Conservation (phyloP, 1,140 invertebrate genomes). For the Platyscapa corneri region DNA sequence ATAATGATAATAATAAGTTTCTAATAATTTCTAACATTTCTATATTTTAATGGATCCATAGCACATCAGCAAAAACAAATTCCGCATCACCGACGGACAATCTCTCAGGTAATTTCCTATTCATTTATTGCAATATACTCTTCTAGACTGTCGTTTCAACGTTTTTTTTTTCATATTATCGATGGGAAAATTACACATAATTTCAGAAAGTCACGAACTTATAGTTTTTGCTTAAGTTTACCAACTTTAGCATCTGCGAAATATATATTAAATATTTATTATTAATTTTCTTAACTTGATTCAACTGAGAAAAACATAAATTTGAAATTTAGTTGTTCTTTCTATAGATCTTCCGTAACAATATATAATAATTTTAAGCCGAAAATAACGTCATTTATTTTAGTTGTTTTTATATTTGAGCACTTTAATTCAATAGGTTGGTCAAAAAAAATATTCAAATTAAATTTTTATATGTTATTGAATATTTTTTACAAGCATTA, state of each 20-base stretch:
- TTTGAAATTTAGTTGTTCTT: background rate
- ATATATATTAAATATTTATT: background rate
- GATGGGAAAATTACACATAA: background rate
- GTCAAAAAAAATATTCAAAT: no score
- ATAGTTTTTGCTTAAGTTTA: slow-evolving; percentile 4
- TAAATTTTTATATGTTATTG: no score
- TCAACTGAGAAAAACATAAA: background rate
- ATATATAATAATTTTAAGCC: no score
- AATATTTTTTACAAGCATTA: no score
- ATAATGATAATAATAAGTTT: slow-evolving; percentile 18
- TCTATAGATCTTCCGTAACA: background rate
- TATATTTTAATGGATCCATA: slow-evolving; percentile 50
- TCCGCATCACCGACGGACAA: slow-evolving; percentile 67
- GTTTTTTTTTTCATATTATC: background rate
- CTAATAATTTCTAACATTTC: background rate
- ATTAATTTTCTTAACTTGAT: slow-evolving; percentile 10
- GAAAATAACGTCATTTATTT: no score
- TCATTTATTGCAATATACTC: slow-evolving; percentile 16
- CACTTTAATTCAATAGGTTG: no score
- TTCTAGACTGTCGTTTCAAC: background rate
- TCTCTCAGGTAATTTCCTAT: slow-evolving; percentile 63
- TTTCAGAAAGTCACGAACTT: background rate
- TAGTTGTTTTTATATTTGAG: no score
- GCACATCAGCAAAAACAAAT: slow-evolving; percentile 70
- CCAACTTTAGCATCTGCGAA: background rate